Base-by-base conservation (phyloP, 2,888 invertebrate species). In the Chromoteleia sp. region DNA sequence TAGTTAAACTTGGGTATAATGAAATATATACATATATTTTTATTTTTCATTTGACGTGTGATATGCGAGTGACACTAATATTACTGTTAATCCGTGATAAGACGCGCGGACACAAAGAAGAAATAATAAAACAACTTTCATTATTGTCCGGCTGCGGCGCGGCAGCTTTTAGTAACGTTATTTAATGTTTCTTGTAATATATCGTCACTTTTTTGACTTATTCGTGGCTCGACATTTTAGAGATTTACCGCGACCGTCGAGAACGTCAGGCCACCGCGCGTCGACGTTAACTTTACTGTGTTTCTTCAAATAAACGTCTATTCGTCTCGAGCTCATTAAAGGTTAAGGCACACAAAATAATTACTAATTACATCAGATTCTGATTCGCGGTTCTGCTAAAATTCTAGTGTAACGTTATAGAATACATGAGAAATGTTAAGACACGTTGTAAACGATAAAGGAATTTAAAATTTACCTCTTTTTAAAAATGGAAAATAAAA, bases 271-370 rank as follows among this genome's bases (percentile, higher is more conserved):
- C 21, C 25, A 36, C 14, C 65, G 65, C 65, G 61, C 59, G 54
- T 77, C 45, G 56, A 67, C 73, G 52, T 54, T 61, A 48, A 65
- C 36, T 67, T 54, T 12, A 52, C 52, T 17, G 43, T 74, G 36
- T 73, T 79, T 73, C 67, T 56, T 73, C 73, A 54, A 56, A 85
- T 89, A 84, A 88, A 88, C 84, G 87, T 87, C 85, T 88, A 85
- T 86, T 88, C 86, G 87, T 88, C 86, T 89, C 86, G 86, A 87
- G 90, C 89, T 91, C 89, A 90, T 89, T 88, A 87, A 86, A 85
- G 83, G 81, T 86, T 88, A 89, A 89, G 88, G 83, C 79, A 77
- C 59, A 81, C 59, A 68, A 50, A 56, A 43, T 74, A 48, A 58
- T 21, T 25, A 43, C 59, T 43, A 68, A 68, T 71, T 79, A 83